These are phyloP conservation scores for Argentina silus DNA, from an alignment of 2,797 vertebrate genomes.

Conservation along the genomic window DNA sequence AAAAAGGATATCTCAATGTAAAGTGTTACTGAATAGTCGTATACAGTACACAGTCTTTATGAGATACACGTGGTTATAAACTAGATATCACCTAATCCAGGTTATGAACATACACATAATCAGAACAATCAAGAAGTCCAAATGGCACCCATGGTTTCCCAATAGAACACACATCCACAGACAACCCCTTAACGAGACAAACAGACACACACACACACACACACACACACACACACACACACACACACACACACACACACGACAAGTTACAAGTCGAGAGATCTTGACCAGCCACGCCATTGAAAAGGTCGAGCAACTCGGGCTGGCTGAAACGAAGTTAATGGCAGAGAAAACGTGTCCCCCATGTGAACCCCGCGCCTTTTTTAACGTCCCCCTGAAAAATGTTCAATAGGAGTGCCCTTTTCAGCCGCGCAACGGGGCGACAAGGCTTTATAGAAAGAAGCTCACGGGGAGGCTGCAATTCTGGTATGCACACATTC, in stretches of 20 bases:
- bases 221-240: not conserved
- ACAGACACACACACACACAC: not conserved
- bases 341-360: constrained; percentile 93
- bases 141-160: constrained; percentile 5
- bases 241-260: not conserved
- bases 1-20: not conserved
- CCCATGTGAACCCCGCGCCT: constrained; percentile 88
- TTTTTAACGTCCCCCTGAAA: constrained; percentile 80
- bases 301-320: constrained; percentile 84
- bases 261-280: constrained; percentile 2
- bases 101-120: not conserved
- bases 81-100: too few relatives aligned
- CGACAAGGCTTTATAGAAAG: constrained; percentile 76
- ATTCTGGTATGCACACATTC: constrained; percentile 69
- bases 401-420: constrained; percentile 71
- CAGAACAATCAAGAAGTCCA: constrained; percentile 23
- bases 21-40: too few relatives aligned
- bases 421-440: constrained; percentile 84
- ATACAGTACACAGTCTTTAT: too few relatives aligned
- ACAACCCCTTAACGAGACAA: constrained; percentile 2
- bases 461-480: constrained; percentile 59
- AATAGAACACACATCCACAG: constrained; percentile 14
- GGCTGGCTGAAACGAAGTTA: constrained; percentile 82
- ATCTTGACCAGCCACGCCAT: constrained; percentile 67
- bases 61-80: too few relatives aligned